phyloP scores from a whole-genome alignment of 2,797 vertebrate genomes.

The Apogon talboti region DNA sequence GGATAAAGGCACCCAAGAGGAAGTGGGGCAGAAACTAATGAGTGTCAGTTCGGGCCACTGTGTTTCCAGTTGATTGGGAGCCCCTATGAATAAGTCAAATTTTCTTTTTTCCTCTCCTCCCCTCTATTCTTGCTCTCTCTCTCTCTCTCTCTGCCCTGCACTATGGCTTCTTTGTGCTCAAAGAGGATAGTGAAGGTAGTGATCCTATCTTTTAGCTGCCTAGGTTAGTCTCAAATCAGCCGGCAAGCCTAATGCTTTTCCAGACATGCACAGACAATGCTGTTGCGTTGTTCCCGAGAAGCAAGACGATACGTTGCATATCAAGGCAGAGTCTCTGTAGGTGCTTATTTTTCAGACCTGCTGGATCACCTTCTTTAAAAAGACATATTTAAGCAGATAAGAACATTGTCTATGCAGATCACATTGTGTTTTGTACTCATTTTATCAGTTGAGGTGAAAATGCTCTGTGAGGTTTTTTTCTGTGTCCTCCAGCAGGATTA shows the following conservation, averaged over 20 bases:
- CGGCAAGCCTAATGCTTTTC: constrained; percentile 44
- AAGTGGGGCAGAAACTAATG: constrained; percentile 84
- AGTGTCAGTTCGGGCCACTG: constrained; percentile 63
- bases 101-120: constrained; percentile 29
- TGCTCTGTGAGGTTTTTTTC: neutral
- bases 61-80: constrained; percentile 70
- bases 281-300: constrained; percentile 29
- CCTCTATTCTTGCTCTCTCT: constrained; percentile 21
- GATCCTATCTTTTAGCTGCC: constrained; percentile 46
- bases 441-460: neutral
- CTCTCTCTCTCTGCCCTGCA: constrained; percentile 22
- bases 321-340: constrained; percentile 1
- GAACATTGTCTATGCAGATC: neutral
- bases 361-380: neutral
- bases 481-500: constrained; percentile 22
- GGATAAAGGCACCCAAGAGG: constrained; percentile 71
- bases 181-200: constrained; percentile 34
- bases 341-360: constrained; percentile 4
- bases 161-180: constrained; percentile 59
- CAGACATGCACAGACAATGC: constrained; percentile 45
- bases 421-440: neutral
- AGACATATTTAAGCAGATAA: neutral
- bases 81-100: constrained; percentile 69
- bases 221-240: constrained; percentile 50
- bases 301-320: constrained; percentile 10